A percentile compares a stretch with the other conserved stretches of the same genome.
phyloP scores from a whole-genome alignment of 2,888 invertebrate genomes.

The Oscheius onirici region DNA sequence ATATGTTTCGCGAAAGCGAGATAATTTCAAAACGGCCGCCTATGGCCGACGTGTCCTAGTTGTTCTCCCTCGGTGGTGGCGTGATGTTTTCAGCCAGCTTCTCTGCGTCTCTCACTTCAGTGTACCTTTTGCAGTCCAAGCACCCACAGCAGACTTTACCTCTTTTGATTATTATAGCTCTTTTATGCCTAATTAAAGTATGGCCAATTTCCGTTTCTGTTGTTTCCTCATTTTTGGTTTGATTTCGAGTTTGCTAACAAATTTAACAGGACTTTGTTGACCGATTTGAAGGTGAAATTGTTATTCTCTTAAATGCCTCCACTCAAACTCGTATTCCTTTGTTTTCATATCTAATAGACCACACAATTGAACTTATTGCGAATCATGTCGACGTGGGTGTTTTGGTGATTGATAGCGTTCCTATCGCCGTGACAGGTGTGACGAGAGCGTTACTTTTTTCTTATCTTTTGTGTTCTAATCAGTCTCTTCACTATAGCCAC shows the following conservation, averaged over 20 bases:
- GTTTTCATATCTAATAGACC: no score
- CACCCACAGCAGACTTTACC: not conserved
- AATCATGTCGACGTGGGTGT: not conserved
- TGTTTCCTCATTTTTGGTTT: not conserved
- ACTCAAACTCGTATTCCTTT: no score
- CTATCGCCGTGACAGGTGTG: constrained; percentile 23
- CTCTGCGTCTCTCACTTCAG: constrained; percentile 21
- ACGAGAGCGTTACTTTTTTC: not conserved
- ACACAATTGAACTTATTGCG: no score
- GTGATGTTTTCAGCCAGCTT: constrained; percentile 24
- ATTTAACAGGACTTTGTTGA: no score
- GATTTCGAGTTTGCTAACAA: no score
- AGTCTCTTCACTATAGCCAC: not conserved
- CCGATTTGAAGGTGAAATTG: no score
- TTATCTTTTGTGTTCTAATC: not conserved
- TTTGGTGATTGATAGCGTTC: constrained; percentile 22
- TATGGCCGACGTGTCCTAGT: constrained; percentile 27
- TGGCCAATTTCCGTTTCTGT: not conserved
- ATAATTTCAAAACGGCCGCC: constrained; percentile 12
- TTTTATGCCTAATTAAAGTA: not conserved
- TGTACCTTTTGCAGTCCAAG: not conserved
- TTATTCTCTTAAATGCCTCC: no score
- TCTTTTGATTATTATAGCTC: not conserved
- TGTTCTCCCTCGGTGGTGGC: constrained; percentile 28
- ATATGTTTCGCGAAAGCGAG: not conserved